Base-by-base conservation (phyloP, 1,140 invertebrate genomes). In the Drosophila navojoa region DNA sequence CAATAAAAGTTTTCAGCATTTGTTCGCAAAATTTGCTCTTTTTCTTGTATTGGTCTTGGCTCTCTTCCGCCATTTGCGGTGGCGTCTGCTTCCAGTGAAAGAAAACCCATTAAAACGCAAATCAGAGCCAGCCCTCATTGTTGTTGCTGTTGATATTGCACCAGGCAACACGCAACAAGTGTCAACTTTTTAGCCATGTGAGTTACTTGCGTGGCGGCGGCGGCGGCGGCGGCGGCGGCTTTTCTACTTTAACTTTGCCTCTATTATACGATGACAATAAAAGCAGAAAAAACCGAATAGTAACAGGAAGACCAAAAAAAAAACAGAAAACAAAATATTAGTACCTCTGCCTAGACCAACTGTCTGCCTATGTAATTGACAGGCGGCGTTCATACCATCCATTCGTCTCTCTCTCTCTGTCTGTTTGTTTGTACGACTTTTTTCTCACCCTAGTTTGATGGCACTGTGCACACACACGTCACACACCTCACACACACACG, bases 361-460 rank as follows among this genome's bases (percentile, higher is more conserved):
- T 76, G 61, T 76, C 69, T 66, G 69, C 71, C 61, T 71, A 64
- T 76, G 71, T 76, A 75, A 71, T 75, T 75, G 67, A 75, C 72
- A 64, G 49, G 64, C 52, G 57, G 13, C 35, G 47, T 35, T 53
- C 63, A 38, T 54, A 16, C 42, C 42, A 10, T 32, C 32, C 27
- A 16, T 32, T 9, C 32, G 5, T 9, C 38, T 45, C 38, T 32
- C n/a, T 50, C 53, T 9, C 42, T 53, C 49, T 53, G n/a, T 79
- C 71, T 79, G 67, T 89, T 87, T 87, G 84, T 80, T 84, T 89
- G 79, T 54, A 67, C 76, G 84, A 57, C 71, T 79, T 87, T 87
- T 87, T 87, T 87, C 84, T 82, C 84, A 87, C 84, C 84, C 84
- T 87, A 84, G 84, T 84, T 87, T 66, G 67, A 53, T 35, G 53